phyloP scores from a whole-genome alignment of 2,113 vertebrate genomes.

The Anarrhichthys ocellatus region DNA sequence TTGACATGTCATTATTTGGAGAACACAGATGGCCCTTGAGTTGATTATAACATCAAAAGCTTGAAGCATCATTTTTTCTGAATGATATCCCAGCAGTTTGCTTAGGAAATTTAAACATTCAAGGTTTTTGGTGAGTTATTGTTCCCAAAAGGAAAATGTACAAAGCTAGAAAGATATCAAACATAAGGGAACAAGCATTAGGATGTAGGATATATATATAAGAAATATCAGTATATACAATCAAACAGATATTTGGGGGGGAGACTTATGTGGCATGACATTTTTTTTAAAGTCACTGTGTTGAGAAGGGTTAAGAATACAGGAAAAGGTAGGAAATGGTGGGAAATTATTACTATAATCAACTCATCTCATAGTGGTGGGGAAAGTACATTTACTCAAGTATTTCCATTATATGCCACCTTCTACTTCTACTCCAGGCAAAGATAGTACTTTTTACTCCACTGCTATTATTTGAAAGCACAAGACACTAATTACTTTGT shows the following conservation, averaged over 20 bases:
- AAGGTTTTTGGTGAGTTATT: not conserved
- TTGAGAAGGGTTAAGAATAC: too few relatives aligned
- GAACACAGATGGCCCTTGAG: not conserved
- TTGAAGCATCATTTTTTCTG: not conserved
- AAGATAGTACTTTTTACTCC: not conserved
- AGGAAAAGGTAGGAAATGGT: too few relatives aligned
- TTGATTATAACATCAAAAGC: not conserved
- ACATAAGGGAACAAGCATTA: not conserved
- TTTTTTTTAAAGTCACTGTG: too few relatives aligned
- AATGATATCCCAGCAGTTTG: not conserved
- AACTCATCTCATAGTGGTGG: too few relatives aligned
- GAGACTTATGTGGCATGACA: not conserved
- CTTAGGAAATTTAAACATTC: not conserved
- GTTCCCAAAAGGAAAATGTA: not conserved
- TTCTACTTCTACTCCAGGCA: not conserved
- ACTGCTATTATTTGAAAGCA: not conserved
- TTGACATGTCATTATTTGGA: not conserved
- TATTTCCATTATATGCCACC: not conserved
- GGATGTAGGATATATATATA: too few relatives aligned
- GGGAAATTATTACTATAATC: too few relatives aligned
- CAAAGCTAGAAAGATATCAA: not conserved
- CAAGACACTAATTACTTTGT: not conserved
- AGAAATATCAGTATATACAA: not conserved
- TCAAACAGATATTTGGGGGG: too few relatives aligned
- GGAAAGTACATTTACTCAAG: not conserved